Evolutionary conservation across 2,888 invertebrate genomes (phyloP), one percentile per base, ranked within the genome.

Genomic region (Phymatocera aterrima): DNA sequence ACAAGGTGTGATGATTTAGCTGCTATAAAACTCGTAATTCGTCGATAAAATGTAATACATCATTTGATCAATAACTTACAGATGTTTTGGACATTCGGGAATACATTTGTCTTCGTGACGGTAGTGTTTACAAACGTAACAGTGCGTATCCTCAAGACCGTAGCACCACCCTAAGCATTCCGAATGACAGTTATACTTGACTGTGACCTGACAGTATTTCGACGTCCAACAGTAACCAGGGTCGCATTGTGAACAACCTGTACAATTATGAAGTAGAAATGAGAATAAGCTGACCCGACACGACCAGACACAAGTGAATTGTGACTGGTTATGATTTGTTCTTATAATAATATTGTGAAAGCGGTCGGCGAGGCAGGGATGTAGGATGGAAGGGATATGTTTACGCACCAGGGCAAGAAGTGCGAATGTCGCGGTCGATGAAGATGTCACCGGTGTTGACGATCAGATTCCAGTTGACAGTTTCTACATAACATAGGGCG

Each of bases 111-210:
- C 93, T 60, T 93, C 90, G 87, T 93, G 89, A 3, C 83, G 84
- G 81, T 83, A 92, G 82, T 93, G 88, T 68, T 93, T 93, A 87
- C 98, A 98, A 0, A 95, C 93, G 51, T 92, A 91, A 87, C 98
- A 98, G 18, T 89, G 84, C 0, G 91, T 88, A 60, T 93, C 88
- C 3, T 91, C 87, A 0, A 88, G 85, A 61, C 93, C 92, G 3
- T 84, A 90, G 83, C 97, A 97, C 40, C 97, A 97, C 1, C 96
- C 96, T 5, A 97, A 89, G 88, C 98, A 98, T 87, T 96, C 93
- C 1, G 91, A 87, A 88, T 96, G 94, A 86, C 98, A 98, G 68
- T 85, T 82, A 24, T 90, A 88, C n/a, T 90, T 91, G 48, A 91
- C 87, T 65, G 88, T 91, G 68, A 91, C 88, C 84, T 94, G 94